phyloP scores from a whole-genome alignment of 2,888 invertebrate species.

The Abrostola tripartita region DNA sequence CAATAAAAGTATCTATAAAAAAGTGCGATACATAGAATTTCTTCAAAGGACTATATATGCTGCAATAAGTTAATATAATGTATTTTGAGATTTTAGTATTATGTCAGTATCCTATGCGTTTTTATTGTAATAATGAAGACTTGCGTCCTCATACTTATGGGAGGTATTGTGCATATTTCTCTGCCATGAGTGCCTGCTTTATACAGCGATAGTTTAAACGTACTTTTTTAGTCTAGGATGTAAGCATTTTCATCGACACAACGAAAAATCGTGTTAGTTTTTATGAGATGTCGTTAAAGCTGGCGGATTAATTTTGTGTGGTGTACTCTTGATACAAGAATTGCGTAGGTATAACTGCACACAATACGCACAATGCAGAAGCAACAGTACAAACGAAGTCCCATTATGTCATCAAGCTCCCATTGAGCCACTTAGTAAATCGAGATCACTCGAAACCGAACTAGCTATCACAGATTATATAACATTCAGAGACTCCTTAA shows the following conservation, averaged over 20 bases:
- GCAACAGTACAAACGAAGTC: constrained; percentile 16
- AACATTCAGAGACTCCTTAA: not conserved
- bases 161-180: constrained; percentile 52
- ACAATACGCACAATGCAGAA: constrained; percentile 21
- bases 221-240: constrained; percentile 50
- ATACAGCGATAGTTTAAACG: constrained; percentile 59
- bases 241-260: constrained; percentile 57
- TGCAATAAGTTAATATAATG: constrained; percentile 35
- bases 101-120: constrained; percentile 53
- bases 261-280: constrained; percentile 55
- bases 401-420: constrained; percentile 45
- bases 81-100: constrained; percentile 63
- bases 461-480: constrained; percentile 1
- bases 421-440: constrained; percentile 30
- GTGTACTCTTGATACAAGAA: not conserved
- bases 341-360: not conserved
- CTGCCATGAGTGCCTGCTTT: constrained; percentile 81
- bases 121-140: constrained; percentile 21
- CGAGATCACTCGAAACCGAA: constrained; percentile 31
- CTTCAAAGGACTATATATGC: constrained; percentile 26
- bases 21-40: constrained; percentile 19
- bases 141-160: constrained; percentile 37
- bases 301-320: not conserved
- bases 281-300: constrained; percentile 31
- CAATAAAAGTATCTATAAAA: constrained; percentile 9